Conservation (phyloP, 2,797 vertebrate species). For the Helostoma temminkii region DNA sequence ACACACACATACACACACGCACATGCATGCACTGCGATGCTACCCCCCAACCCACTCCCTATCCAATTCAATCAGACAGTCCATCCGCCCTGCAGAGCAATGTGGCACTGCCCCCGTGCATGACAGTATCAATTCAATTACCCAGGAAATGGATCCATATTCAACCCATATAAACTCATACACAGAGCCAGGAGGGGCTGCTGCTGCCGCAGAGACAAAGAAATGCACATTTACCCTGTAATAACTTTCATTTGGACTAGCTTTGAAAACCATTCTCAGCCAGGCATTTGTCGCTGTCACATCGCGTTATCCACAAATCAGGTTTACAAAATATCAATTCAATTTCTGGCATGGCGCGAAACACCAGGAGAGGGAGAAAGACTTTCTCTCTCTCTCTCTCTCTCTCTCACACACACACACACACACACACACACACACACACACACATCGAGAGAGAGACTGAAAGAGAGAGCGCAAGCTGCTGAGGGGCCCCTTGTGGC, state of each 20-base stretch:
- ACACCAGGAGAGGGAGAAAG: conserved; percentile 48
- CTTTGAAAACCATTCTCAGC: conserved; percentile 97
- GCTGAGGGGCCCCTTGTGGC: conserved; percentile 95
- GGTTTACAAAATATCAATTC: conserved; percentile 99
- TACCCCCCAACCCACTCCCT: conserved; percentile 77
- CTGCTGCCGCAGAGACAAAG: conserved; percentile 89
- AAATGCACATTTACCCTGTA: conserved; percentile 96
- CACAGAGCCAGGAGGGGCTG: conserved; percentile 72
- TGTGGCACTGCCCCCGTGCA: conserved; percentile 91
- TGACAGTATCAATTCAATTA: conserved; percentile 99
- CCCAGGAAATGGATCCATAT: conserved; percentile 94
- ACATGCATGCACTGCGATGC: conserved; percentile 62
- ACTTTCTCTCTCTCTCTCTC: too few relatives aligned
- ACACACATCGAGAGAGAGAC: conserved; percentile 41
- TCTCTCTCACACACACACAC: conserved; percentile 16
- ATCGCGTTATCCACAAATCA: conserved; percentile 99
- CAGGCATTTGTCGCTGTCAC: conserved; percentile 99
- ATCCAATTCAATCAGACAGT: conserved; percentile 92
- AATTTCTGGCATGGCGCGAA: conserved; percentile 92
- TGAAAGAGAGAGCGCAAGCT: conserved; percentile 49
- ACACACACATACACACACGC: conserved; percentile 38
- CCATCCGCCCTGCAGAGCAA: conserved; percentile 90
- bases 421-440: conserved; percentile 25
- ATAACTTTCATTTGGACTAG: conserved; percentile 98
- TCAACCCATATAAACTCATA: conserved; percentile 87